Evolutionary conservation across 2,113 vertebrate genomes (phyloP).

Genomic region (Electrona antarctica): DNA sequence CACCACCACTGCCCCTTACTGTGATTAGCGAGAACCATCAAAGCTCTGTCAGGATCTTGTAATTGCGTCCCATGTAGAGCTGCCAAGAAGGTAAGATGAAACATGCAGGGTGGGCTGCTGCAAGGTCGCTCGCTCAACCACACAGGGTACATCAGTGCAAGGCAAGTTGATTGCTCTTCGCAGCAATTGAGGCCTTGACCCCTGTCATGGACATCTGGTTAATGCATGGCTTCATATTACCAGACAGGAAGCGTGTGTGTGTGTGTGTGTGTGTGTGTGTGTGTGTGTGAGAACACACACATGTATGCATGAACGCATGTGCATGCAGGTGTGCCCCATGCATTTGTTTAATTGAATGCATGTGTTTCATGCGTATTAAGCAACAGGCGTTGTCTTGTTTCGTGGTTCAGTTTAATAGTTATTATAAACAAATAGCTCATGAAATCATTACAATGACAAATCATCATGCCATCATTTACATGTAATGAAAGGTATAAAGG

Average conservation of each 20-base stretch:
- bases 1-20: not conserved
- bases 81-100: not conserved
- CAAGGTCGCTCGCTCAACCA: not conserved
- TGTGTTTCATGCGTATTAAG: too few species aligned
- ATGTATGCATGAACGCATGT: too few species aligned
- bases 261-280: not conserved
- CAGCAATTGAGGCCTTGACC: not conserved
- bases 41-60: not conserved
- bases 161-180: not conserved
- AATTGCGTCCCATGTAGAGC: not conserved
- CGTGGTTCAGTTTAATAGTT: too few species aligned
- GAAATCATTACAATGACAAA: too few species aligned
- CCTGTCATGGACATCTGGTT: conserved; percentile 15
- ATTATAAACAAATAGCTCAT: too few species aligned
- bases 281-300: not conserved
- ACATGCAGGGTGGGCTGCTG: not conserved
- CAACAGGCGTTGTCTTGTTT: too few species aligned
- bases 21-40: not conserved
- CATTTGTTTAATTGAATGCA: too few species aligned
- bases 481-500: too few species aligned
- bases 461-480: too few species aligned
- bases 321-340: too few species aligned
- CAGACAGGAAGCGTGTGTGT: not conserved
- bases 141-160: not conserved
- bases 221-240: not conserved